Evolutionary conservation across 2,797 vertebrate genomes (phyloP).

Genomic region (Alfaro cultratus): DNA sequence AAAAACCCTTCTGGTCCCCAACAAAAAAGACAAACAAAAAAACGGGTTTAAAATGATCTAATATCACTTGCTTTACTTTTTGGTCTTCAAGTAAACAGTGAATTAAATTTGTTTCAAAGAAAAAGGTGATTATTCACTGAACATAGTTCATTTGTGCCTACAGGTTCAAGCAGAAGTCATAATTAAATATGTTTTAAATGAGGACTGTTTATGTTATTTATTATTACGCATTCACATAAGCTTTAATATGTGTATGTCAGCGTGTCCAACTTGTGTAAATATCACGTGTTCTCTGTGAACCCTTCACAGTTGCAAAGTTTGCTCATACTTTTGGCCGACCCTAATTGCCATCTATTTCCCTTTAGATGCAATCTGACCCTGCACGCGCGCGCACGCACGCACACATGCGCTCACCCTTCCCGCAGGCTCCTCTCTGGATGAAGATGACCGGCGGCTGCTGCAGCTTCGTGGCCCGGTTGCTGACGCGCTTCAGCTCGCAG

Average conservation of each 20-base stretch:
- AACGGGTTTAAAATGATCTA: not conserved
- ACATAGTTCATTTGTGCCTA: not conserved
- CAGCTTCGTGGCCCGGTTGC: conserved; percentile 77
- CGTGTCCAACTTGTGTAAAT: too few species aligned
- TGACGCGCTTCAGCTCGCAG: conserved; percentile 90
- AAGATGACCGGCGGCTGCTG: conserved; percentile 86
- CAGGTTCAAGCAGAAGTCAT: not conserved
- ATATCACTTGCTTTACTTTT: not conserved
- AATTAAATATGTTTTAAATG: not conserved
- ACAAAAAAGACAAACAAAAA: not conserved
- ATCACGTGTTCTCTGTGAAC: too few species aligned
- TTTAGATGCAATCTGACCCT: too few species aligned
- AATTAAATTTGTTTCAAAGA: not conserved
- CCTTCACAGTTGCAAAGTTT: not conserved
- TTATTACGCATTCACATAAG: not conserved
- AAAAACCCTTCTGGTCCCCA: not conserved
- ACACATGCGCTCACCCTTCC: conserved; percentile 70
- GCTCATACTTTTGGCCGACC: not conserved
- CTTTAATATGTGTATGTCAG: not conserved
- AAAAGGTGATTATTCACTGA: not conserved
- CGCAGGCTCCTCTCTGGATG: conserved; percentile 92
- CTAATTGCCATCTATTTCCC: not conserved
- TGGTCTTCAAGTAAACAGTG: not conserved
- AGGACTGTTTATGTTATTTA: not conserved
- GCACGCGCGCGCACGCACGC: not conserved